Percentiles rank a stretch among this genome's conserved stretches.
Evolutionary conservation across 2,113 vertebrate species (phyloP).

Genomic region (Dascyllus trimaculatus): DNA sequence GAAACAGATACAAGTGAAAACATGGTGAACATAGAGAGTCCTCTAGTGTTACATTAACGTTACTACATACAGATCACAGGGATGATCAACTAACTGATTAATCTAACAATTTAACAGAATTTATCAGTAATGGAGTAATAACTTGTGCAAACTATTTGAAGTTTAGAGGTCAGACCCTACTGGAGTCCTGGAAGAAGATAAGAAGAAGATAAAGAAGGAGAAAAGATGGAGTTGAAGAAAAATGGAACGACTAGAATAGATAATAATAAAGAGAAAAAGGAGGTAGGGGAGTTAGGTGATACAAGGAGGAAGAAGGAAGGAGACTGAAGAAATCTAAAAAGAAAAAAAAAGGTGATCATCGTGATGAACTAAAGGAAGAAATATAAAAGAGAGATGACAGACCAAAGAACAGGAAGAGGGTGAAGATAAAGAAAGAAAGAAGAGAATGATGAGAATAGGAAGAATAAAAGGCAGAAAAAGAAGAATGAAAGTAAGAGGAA

Average conservation of each 20-base stretch:
- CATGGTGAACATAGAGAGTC: constrained; percentile 15
- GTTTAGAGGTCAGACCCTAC: background rate
- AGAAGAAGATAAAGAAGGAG: too few relatives aligned
- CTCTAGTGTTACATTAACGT: constrained; percentile 26
- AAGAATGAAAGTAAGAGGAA: too few relatives aligned
- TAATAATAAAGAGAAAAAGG: background rate
- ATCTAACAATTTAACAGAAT: too few relatives aligned
- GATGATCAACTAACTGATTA: background rate
- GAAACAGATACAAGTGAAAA: background rate
- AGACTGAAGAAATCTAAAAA: background rate
- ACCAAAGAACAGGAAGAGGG: background rate
- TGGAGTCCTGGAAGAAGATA: too few relatives aligned
- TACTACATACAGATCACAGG: background rate
- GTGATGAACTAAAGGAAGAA: too few relatives aligned
- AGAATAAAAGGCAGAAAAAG: too few relatives aligned
- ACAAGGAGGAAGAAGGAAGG: background rate
- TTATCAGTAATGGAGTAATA: too few relatives aligned
- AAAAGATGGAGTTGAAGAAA: too few relatives aligned
- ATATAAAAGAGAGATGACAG: too few relatives aligned
- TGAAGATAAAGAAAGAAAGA: background rate
- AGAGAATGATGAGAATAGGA: too few relatives aligned
- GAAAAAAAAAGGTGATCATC: background rate
- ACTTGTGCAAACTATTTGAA: too few relatives aligned
- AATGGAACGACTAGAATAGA: too few relatives aligned
- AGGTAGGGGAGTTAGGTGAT: background rate